These are phyloP conservation scores for Bagarius yarrelli DNA, from an alignment of 2,113 vertebrate species.

Conservation along the genomic window DNA sequence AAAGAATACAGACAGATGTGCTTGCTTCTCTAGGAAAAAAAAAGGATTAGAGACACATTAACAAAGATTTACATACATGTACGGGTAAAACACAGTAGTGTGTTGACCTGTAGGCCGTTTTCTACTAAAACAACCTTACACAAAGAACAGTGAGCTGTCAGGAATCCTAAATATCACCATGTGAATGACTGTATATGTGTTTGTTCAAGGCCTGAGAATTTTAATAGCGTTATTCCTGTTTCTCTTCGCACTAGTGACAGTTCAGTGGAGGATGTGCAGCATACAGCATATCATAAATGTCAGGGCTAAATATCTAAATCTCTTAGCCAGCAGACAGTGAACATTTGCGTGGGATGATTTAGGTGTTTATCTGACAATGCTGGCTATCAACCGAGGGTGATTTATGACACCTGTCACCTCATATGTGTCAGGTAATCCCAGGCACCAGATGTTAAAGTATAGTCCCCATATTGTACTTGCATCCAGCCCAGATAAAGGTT, in stretches of 20 bases:
- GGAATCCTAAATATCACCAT: slow-evolving; percentile 12
- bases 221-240: slow-evolving; percentile 14
- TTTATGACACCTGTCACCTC: slow-evolving; percentile 13
- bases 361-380: slow-evolving; percentile 29
- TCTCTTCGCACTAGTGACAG: background rate
- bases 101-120: background rate
- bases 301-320: slow-evolving; percentile 35
- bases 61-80: background rate
- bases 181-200: background rate
- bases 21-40: background rate
- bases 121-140: background rate
- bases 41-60: background rate
- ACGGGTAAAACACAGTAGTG: background rate
- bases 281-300: slow-evolving; percentile 24
- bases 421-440: slow-evolving; percentile 23
- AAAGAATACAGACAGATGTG: background rate
- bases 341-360: slow-evolving; percentile 34
- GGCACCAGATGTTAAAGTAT: slow-evolving; percentile 17
- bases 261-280: background rate
- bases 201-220: background rate
- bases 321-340: slow-evolving; percentile 10
- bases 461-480: background rate
- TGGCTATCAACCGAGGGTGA: slow-evolving; percentile 16
- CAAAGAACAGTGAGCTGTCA: slow-evolving; percentile 17
- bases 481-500: background rate